Evolutionary conservation across 1,140 invertebrate species (phyloP), one percentile per base, ranked within the genome.

Genomic region (Drosophila pectinifera): DNA sequence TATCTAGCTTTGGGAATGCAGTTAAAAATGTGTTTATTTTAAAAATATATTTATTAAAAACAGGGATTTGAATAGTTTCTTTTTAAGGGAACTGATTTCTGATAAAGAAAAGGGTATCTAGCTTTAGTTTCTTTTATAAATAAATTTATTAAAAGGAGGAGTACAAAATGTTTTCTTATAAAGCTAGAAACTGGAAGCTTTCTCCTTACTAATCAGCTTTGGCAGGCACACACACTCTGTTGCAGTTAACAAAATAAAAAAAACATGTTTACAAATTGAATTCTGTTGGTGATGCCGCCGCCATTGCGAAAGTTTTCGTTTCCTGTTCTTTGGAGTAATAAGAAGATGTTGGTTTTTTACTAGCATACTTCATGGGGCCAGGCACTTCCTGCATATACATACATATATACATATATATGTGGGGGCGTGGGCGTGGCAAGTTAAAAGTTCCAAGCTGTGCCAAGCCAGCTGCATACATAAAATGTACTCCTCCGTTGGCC

Each of bases 401-500:
- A 51, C 1, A 36, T 20, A 34, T 5, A 6, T 43, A 53, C 16
- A 8, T 38, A 7, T 42, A 18, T 49, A 20, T 48, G 6, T 55
- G 7, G 24, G 11, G 39, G 46, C 5, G 53, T 57, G 75, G 77
- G 74, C 53, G 77, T 78, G 78, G 46, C 61, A 73, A 41, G 61
- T 73, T 81, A 67, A 69, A 69, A 58, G 51, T 74, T 43, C 10
- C 24, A 42, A 59, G 55, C 43, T 74, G 38, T 67, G 72, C 68
- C 72, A 81, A 80, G 73, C 49, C 82, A 86, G 82, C 83, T 85
- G 78, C 82, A 85, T 88, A 67, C 74, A 88, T 76, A 88, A 85
- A 77, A 78, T 73, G 45, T 72, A 61, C 48, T 62, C 28, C 24
- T 34, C 41, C 28, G 22, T 61, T 46, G 31, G 22, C 59, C 51